A percentile compares a stretch with the other conserved stretches of the same genome.
Evolutionary conservation across 2,797 vertebrate species (phyloP).

Genomic region (Novumbra hubbsi): DNA sequence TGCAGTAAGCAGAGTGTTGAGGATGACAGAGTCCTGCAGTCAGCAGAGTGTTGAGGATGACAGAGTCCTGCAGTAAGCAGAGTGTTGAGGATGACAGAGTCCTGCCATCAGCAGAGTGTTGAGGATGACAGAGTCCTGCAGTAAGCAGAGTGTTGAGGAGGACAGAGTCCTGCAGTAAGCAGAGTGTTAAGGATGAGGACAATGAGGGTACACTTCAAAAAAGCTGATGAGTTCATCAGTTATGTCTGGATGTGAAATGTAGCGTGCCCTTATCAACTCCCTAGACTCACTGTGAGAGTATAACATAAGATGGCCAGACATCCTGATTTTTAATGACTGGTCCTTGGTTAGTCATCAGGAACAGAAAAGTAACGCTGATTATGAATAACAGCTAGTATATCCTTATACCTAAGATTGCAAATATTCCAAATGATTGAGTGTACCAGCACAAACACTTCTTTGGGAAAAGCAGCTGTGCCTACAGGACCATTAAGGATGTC

Average conservation of each 20-base stretch:
- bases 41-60: no score
- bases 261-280: conserved; percentile 14
- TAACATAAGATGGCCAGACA: background rate
- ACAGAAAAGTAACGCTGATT: no score
- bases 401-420: background rate
- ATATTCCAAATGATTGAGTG: background rate
- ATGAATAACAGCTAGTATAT: background rate
- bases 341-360: no score
- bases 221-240: conserved; percentile 15
- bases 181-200: background rate
- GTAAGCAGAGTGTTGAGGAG: background rate
- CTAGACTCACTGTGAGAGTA: background rate
- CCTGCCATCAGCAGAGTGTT: no score
- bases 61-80: no score
- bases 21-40: no score
- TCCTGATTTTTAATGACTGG: no score
- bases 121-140: no score
- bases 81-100: no score
- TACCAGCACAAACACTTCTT: background rate
- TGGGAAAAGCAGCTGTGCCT: background rate
- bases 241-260: conserved; percentile 31
- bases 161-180: background rate
- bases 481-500: background rate
- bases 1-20: no score
- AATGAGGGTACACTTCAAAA: background rate